phyloP scores from a whole-genome alignment of 2,113 vertebrate species.

The Alectura lathami region DNA sequence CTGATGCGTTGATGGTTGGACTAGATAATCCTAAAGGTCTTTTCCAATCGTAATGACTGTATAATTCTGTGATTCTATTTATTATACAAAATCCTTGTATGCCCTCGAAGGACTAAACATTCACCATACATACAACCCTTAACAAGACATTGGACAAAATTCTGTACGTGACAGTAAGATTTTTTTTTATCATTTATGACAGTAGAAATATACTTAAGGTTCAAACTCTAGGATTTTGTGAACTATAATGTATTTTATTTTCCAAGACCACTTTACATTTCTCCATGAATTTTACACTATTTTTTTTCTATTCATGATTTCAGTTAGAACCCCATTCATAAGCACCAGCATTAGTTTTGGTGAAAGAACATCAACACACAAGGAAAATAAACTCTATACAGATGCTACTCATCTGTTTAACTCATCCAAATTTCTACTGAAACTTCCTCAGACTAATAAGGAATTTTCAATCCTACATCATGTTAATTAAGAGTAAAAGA shows the following conservation, averaged over 20 bases:
- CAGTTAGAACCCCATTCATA: background rate
- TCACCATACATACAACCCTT: background rate
- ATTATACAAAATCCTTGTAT: background rate
- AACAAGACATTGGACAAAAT: background rate
- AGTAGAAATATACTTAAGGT: background rate
- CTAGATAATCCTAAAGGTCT: too few species aligned
- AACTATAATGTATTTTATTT: background rate
- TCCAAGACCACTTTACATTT: background rate
- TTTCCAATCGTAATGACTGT: too few species aligned
- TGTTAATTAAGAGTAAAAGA: background rate
- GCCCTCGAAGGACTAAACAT: background rate
- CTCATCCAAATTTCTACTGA: background rate
- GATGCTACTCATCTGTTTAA: background rate
- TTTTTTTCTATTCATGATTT: background rate
- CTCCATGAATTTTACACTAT: background rate
- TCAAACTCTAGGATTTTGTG: background rate
- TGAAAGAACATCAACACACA: background rate
- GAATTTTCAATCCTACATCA: background rate
- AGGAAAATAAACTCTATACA: background rate
- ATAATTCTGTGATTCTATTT: too few species aligned
- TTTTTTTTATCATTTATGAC: background rate
- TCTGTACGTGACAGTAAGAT: background rate
- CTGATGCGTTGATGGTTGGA: too few species aligned
- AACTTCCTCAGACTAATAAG: background rate
- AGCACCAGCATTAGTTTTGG: background rate